Evolutionary conservation across 1,140 invertebrate species (phyloP).

Genomic region (Solenopsis invicta): DNA sequence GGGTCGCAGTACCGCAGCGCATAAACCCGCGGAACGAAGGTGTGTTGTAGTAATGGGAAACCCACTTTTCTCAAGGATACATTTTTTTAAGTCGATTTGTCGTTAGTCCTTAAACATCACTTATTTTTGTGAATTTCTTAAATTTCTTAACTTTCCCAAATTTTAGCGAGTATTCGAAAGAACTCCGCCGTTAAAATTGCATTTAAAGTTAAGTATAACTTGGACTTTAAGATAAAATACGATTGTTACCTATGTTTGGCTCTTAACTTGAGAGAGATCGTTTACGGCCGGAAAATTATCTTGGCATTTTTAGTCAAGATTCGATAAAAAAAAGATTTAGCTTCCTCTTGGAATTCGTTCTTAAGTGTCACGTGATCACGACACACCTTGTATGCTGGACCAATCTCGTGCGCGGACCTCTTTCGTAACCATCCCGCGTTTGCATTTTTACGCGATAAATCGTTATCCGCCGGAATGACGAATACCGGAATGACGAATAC

Average conservation of each 20-base stretch:
- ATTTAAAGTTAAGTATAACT: neutral
- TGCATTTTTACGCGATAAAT: conserved; percentile 44
- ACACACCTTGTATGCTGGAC: neutral
- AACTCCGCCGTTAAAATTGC: neutral
- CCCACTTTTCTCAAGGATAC: neutral
- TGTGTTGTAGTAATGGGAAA: neutral
- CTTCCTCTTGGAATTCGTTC: neutral
- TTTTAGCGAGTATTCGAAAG: neutral
- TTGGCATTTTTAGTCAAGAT: neutral
- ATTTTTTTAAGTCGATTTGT: neutral
- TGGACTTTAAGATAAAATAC: neutral
- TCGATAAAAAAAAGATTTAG: neutral
- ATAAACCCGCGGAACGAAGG: neutral
- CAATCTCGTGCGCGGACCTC: neutral
- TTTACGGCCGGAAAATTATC: neutral
- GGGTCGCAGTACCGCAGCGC: conserved; percentile 14
- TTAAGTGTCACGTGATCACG: neutral
- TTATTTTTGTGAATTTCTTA: neutral
- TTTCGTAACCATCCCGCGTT: conserved; percentile 36
- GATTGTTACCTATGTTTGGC: neutral
- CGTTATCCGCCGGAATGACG: conserved; percentile 42
- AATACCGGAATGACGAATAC: too few relatives aligned
- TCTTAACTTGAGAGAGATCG: neutral
- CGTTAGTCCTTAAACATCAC: neutral
- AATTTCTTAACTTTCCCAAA: too few relatives aligned